These are phyloP conservation scores for Rotaria sp. DNA, from an alignment of 2,888 invertebrate species.

Conservation along the genomic window DNA sequence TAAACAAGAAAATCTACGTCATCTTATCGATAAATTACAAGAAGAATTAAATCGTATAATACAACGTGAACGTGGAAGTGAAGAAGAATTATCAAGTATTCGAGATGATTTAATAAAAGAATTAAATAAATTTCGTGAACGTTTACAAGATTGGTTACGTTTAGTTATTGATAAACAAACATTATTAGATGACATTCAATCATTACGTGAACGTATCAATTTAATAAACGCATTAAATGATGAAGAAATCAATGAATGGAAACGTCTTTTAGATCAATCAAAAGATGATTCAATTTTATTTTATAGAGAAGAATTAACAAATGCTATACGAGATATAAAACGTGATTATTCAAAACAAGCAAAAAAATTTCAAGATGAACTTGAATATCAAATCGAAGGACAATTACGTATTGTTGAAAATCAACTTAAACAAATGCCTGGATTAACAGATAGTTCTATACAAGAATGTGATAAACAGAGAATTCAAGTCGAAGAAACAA, in stretches of 20 bases:
- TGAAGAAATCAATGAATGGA: slow-evolving; percentile 29
- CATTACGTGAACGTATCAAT: slow-evolving; percentile 19
- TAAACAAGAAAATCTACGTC: neutral
- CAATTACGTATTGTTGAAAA: slow-evolving; percentile 24
- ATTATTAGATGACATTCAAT: slow-evolving; percentile 17
- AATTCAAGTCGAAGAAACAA: neutral
- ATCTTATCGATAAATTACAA: neutral
- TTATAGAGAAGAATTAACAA: slow-evolving; percentile 26
- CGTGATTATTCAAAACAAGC: slow-evolving; percentile 23
- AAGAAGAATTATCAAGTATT: neutral
- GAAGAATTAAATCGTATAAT: neutral
- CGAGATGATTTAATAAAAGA: slow-evolving; percentile 25
- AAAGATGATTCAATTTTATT: slow-evolving; percentile 21
- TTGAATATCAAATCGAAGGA: slow-evolving; percentile 28
- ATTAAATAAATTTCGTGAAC: slow-evolving; percentile 7
- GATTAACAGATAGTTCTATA: neutral
- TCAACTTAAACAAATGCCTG: neutral
- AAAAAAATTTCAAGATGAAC: slow-evolving; percentile 28
- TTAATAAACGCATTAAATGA: slow-evolving; percentile 24
- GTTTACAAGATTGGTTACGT: slow-evolving; percentile 15
- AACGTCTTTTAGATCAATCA: slow-evolving; percentile 24
- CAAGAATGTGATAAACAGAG: neutral
- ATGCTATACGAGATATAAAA: slow-evolving; percentile 26
- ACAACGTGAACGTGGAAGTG: neutral
- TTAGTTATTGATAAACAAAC: slow-evolving; percentile 1